Percentiles rank a stretch among this genome's conserved stretches.
These are phyloP conservation scores for Drosophila infuscata DNA, from an alignment of 2,888 invertebrate genomes.

Conservation along the genomic window DNA sequence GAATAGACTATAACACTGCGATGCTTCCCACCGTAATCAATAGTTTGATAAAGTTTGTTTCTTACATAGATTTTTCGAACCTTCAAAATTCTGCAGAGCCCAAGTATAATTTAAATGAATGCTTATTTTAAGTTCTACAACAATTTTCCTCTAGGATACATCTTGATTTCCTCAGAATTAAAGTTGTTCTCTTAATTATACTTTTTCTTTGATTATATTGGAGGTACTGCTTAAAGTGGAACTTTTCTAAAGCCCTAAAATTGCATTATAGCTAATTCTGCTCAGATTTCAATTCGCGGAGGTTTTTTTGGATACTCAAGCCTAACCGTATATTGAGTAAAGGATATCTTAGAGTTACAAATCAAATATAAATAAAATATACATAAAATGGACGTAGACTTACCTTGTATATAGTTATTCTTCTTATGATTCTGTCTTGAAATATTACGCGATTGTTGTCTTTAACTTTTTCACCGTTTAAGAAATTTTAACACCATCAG, in stretches of 20 bases:
- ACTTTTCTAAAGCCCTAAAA: neutral
- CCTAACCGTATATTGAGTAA: neutral
- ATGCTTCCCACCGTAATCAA: slow-evolving; percentile 76
- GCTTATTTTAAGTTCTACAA: neutral
- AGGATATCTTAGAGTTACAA: neutral
- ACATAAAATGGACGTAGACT: neutral
- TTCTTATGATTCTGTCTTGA: neutral
- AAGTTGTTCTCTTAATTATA: neutral
- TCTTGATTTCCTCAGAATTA: neutral
- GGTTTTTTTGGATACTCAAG: neutral
- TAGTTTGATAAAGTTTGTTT: slow-evolving; percentile 37
- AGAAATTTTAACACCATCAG: neutral
- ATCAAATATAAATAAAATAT: neutral
- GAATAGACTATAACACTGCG: slow-evolving; percentile 9
- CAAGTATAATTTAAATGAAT: neutral
- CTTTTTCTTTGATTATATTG: neutral
- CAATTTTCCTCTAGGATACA: neutral
- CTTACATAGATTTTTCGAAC: neutral
- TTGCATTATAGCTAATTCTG: neutral
- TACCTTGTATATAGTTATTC: neutral
- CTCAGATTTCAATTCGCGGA: neutral
- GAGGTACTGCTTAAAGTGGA: neutral
- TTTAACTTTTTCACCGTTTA: neutral
- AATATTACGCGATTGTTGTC: neutral
- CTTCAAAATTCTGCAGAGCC: neutral